These are phyloP conservation scores for Lichenostomus cassidix DNA, from an alignment of 2,113 vertebrate species.

Conservation along the genomic window DNA sequence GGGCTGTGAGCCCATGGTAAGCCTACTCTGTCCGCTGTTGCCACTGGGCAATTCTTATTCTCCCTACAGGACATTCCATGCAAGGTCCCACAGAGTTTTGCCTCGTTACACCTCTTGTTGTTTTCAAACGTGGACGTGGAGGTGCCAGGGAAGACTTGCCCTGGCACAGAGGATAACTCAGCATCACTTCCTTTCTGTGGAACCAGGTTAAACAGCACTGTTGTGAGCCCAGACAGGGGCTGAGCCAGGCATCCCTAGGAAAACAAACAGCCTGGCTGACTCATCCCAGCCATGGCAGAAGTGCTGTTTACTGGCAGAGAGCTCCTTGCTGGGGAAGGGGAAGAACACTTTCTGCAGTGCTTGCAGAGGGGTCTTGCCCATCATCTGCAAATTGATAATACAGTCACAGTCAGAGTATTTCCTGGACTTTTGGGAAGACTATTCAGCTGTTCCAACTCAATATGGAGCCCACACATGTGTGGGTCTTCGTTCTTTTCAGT, in stretches of 20 bases:
- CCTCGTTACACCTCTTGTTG: not conserved
- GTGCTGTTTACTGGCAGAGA: slow-evolving; percentile 48
- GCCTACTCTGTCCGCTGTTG: not conserved
- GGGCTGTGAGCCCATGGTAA: not conserved
- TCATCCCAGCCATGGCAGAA: slow-evolving; percentile 29
- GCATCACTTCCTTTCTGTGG: not conserved
- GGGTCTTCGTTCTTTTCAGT: not conserved
- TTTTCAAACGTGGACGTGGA: not conserved
- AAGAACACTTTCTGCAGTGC: not conserved
- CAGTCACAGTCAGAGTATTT: not conserved
- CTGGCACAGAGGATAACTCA: not conserved
- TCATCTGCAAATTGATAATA: not conserved
- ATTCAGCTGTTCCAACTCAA: not conserved
- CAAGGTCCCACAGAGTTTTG: not conserved
- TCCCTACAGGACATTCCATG: slow-evolving; percentile 8
- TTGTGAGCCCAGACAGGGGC: not conserved
- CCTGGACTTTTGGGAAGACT: not conserved
- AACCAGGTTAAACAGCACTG: slow-evolving; percentile 19
- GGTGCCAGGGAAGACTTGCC: not conserved
- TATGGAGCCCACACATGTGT: accelerated
- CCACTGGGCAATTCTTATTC: slow-evolving; percentile 1
- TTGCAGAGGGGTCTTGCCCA: not conserved
- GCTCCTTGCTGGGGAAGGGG: not conserved
- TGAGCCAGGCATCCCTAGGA: slow-evolving; percentile 31
- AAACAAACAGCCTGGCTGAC: slow-evolving; percentile 55